Evolutionary conservation across 2,888 invertebrate genomes (phyloP), one percentile per base, ranked within the genome.

Genomic region (Nomada hirtipes): DNA sequence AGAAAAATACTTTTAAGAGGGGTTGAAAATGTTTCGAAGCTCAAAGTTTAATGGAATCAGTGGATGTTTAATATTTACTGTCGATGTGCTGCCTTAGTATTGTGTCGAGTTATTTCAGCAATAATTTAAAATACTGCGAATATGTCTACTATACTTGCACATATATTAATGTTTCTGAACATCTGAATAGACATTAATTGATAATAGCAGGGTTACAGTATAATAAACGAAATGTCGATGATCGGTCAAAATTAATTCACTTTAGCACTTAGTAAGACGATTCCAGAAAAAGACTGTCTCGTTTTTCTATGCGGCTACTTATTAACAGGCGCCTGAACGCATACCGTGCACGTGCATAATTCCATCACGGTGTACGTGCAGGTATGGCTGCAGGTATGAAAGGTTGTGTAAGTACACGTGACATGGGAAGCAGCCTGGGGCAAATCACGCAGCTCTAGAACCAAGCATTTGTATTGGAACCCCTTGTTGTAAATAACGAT

Each of bases 401-500:
- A 74, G 55, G 26, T 80, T 68, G 75, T 57, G 61, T 75, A 75
- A 79, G 70, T 75, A 59, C 44, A 71, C 75, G 79, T 69, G 73
- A 74, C 72, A 79, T 52, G 71, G 52, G 63, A 70, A 80, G 55
- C 67, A 75, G 81, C 80, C 81, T 23, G 60, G 20, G 59, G 79
- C 72, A 79, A 64, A 67, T 80, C 72, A 63, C 72, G 80, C 57
- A 73, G 23, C 79, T 73, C 79, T 42, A 52, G 50, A 63, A 80
- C 72, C 67, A 59, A 79, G 50, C 68, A 63, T 52, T 36, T 79
- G 79, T 63, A 68, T 29, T 57, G 67, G 55, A 72, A 79, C 15
- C 70, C 67, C 70, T 60, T 57, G 79, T 79, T 80, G 67, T 74
- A 82, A 82, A 82, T 81, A 82, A 82, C 80, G 42, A 57, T 26